phyloP scores from a whole-genome alignment of 2,888 invertebrate species.

The Apamea anceps region DNA sequence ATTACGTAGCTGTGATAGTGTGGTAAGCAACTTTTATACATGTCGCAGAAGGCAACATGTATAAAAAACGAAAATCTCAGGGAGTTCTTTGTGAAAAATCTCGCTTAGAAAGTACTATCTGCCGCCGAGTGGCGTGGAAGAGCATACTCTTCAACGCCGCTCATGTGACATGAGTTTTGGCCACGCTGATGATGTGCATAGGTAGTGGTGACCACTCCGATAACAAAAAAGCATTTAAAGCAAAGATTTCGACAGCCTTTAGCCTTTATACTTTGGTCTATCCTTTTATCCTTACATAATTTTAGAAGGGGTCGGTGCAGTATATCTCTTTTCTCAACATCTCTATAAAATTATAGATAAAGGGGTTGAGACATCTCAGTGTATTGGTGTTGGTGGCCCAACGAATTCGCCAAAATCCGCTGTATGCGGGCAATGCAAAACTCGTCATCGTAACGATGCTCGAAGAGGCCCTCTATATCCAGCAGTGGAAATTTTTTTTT shows the following conservation, averaged over 20 bases:
- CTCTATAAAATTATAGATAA: neutral
- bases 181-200: neutral
- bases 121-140: too few relatives aligned
- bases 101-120: neutral
- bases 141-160: too few relatives aligned
- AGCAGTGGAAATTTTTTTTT: too few relatives aligned
- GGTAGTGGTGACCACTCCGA: neutral
- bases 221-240: neutral
- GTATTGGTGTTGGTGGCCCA: neutral
- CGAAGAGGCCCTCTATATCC: too few relatives aligned
- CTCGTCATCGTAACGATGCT: too few relatives aligned
- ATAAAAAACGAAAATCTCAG: too few relatives aligned
- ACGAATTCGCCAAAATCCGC: neutral
- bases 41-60: too few relatives aligned
- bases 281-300: neutral
- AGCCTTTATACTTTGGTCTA: too few relatives aligned
- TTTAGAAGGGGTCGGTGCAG: neutral
- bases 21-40: slow-evolving; percentile 6
- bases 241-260: neutral
- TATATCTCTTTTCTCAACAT: neutral
- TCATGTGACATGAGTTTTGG: too few relatives aligned
- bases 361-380: neutral
- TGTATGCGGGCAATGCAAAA: too few relatives aligned
- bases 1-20: slow-evolving; percentile 74
- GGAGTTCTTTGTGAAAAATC: neutral